Conservation (phyloP, 2,113 vertebrate species). For the Elephas maximus region DNA sequence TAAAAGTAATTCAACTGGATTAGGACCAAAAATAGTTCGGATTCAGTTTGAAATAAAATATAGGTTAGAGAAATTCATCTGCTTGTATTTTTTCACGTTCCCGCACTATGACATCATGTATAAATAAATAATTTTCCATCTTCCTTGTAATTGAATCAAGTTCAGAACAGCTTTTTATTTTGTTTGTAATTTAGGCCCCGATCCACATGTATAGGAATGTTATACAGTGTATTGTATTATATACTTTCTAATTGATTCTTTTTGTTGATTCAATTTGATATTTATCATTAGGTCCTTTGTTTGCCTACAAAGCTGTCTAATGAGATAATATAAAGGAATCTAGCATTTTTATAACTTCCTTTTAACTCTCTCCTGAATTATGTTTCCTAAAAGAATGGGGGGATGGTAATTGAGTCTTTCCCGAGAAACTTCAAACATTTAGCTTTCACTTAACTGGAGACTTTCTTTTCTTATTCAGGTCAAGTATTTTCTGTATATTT, state of each 20-base stretch:
- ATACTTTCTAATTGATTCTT: conserved; percentile 38
- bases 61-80: background rate
- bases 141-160: conserved; percentile 3
- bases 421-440: conserved; percentile 69
- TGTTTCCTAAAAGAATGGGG: conserved; percentile 63
- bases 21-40: background rate
- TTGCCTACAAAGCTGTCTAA: conserved; percentile 68
- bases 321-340: conserved; percentile 60
- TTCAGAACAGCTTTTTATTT: conserved; percentile 50
- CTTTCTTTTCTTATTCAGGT: conserved; percentile 61
- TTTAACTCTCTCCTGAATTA: conserved; percentile 68
- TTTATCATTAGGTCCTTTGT: conserved; percentile 15
- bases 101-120: conserved; percentile 12
- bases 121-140: background rate
- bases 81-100: conserved; percentile 15
- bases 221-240: background rate
- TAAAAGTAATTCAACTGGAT: background rate
- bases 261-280: conserved; percentile 40
- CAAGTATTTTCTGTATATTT: conserved; percentile 48
- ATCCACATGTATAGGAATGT: background rate
- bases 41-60: background rate
- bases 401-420: conserved; percentile 72
- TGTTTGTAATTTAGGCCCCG: conserved; percentile 4
- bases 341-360: conserved; percentile 71
- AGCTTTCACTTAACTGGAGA: conserved; percentile 74